A percentile compares a stretch with the other conserved stretches of the same genome.
Conservation (phyloP, 1,140 invertebrate genomes). For the Drosophila tropicalis region DNA sequence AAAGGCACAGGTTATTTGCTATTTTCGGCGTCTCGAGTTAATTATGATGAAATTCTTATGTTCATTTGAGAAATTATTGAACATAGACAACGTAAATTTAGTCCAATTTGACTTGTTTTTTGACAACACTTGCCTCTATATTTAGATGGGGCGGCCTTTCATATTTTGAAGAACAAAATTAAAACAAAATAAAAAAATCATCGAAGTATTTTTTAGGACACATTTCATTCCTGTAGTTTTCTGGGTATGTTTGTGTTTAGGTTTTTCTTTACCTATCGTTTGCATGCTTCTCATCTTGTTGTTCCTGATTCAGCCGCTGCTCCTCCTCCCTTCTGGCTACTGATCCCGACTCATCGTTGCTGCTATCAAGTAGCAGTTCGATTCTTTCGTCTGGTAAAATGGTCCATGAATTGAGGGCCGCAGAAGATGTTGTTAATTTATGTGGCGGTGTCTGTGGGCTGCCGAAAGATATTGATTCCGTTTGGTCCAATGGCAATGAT, state of each 20-base stretch:
- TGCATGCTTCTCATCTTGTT: slow-evolving; percentile 36
- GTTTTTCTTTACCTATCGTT: slow-evolving; percentile 45
- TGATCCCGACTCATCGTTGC: slow-evolving; percentile 4
- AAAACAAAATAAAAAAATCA: no score
- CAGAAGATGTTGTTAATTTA: slow-evolving; percentile 43
- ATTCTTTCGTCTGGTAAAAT: slow-evolving; percentile 50
- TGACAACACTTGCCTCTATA: not conserved
- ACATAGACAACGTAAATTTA: not conserved
- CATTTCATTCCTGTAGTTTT: not conserved
- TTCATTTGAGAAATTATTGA: not conserved
- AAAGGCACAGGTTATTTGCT: no score
- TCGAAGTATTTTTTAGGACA: slow-evolving; percentile 1
- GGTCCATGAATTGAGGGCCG: slow-evolving; percentile 45
- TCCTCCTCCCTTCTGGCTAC: not conserved
- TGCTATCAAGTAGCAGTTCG: slow-evolving; percentile 30
- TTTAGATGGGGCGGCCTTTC: not conserved
- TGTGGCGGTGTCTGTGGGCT: slow-evolving; percentile 17
- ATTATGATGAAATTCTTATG: not conserved
- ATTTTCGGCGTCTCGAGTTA: no score
- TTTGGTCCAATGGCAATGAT: slow-evolving; percentile 18
- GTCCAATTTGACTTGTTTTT: no score
- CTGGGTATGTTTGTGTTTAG: not conserved
- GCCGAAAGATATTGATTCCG: slow-evolving; percentile 13
- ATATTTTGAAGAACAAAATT: not conserved
- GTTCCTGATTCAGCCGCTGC: not conserved